Evolutionary conservation across 2,113 vertebrate species (phyloP).

Genomic region (Solea solea): DNA sequence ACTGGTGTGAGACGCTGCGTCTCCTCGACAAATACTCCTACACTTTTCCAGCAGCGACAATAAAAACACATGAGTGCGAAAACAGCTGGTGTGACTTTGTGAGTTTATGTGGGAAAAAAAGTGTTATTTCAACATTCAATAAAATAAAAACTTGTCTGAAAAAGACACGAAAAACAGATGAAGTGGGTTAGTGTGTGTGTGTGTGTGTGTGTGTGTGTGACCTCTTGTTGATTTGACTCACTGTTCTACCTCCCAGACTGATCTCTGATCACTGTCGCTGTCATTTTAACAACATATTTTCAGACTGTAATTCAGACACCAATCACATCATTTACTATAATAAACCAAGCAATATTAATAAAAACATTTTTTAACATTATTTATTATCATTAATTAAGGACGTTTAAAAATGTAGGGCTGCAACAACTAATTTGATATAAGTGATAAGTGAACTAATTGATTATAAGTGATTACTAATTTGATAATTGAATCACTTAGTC

Average conservation of each 20-base stretch:
- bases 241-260: constrained; percentile 5
- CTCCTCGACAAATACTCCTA: constrained; percentile 6
- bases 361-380: no score
- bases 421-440: no score
- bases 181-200: neutral
- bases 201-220: constrained; percentile 11
- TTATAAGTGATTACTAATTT: no score
- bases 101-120: constrained; percentile 52
- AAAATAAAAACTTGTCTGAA: constrained; percentile 21
- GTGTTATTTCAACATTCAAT: constrained; percentile 34
- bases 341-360: no score
- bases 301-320: neutral
- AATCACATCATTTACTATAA: no score
- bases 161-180: neutral
- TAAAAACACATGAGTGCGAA: constrained; percentile 34
- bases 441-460: no score
- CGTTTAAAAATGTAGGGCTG: no score
- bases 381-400: no score
- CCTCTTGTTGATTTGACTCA: neutral
- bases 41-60: constrained; percentile 39
- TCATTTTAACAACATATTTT: neutral
- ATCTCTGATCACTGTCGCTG: constrained; percentile 3
- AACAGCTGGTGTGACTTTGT: constrained; percentile 12
- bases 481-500: no score
- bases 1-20: constrained; percentile 16